A percentile compares a stretch with the other conserved stretches of the same genome.
phyloP scores from a whole-genome alignment of 1,140 invertebrate species.

The Anoplophora glabripennis region DNA sequence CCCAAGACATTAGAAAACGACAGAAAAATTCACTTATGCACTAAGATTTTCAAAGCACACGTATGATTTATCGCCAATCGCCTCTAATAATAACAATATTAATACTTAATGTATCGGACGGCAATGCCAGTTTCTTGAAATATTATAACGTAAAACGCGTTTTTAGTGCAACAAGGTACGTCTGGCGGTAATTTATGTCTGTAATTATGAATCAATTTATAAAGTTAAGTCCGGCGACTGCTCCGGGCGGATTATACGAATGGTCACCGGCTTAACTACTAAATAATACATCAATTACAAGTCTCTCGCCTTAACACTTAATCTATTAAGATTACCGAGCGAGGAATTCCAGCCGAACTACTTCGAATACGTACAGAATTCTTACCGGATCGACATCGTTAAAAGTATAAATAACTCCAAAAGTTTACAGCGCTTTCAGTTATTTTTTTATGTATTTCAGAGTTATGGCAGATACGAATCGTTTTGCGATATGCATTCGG shows the following conservation, averaged over 20 bases:
- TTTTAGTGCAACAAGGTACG: slow-evolving; percentile 21
- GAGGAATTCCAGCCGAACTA: neutral
- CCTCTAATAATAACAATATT: slow-evolving; percentile 10
- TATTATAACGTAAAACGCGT: slow-evolving; percentile 15
- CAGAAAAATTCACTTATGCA: no score
- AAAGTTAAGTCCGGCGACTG: slow-evolving; percentile 10
- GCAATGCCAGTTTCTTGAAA: slow-evolving; percentile 2
- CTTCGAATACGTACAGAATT: no score
- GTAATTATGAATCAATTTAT: slow-evolving; percentile 29
- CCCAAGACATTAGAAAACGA: no score
- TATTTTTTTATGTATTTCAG: no score
- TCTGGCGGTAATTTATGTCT: slow-evolving; percentile 18
- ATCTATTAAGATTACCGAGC: slow-evolving; percentile 23
- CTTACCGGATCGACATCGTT: no score
- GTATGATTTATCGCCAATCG: neutral
- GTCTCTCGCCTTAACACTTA: slow-evolving; percentile 26
- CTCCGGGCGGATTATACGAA: slow-evolving; percentile 23
- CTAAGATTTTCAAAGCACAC: no score
- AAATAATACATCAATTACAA: slow-evolving; percentile 29
- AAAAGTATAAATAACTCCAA: no score
- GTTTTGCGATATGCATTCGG: no score
- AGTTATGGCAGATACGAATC: no score
- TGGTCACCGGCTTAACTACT: slow-evolving; percentile 22
- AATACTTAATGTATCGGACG: slow-evolving; percentile 7
- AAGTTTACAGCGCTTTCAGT: no score